These are phyloP conservation scores for Drosophila nr. perissopoda DNA, from an alignment of 2,888 invertebrate genomes.

Conservation along the genomic window DNA sequence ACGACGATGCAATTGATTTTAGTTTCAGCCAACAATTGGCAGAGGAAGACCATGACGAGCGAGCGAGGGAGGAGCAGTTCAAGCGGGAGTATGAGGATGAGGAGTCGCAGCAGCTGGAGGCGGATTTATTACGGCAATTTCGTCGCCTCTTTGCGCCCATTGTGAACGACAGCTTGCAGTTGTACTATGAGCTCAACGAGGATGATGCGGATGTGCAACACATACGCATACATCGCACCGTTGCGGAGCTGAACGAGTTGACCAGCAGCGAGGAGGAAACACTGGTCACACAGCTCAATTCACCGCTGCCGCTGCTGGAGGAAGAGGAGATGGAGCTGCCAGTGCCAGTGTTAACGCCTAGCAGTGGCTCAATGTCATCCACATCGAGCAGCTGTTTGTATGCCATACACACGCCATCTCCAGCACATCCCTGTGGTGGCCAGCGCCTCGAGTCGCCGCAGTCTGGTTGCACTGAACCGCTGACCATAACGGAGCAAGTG, in stretches of 20 bases:
- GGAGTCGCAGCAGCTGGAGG: slow-evolving; percentile 8
- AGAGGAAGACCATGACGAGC: slow-evolving; percentile 19
- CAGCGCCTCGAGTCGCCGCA: slow-evolving; percentile 45
- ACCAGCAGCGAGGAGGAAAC: slow-evolving; percentile 70
- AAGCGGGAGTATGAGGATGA: slow-evolving; percentile 9
- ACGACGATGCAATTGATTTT: slow-evolving; percentile 67
- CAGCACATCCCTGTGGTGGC: slow-evolving; percentile 39
- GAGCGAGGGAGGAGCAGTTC: not conserved
- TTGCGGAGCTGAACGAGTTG: slow-evolving; percentile 73
- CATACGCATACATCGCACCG: slow-evolving; percentile 74
- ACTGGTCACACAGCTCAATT: slow-evolving; percentile 51
- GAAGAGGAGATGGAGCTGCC: slow-evolving; percentile 24
- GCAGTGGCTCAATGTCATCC: slow-evolving; percentile 54
- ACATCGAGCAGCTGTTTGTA: slow-evolving; percentile 78
- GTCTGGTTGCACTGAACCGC: slow-evolving; percentile 52
- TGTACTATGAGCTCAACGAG: slow-evolving; percentile 73
- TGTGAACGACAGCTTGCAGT: slow-evolving; percentile 61
- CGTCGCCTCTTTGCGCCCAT: slow-evolving; percentile 70
- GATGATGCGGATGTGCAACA: slow-evolving; percentile 56
- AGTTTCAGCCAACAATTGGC: slow-evolving; percentile 57
- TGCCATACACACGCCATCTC: slow-evolving; percentile 79
- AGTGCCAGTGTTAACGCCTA: slow-evolving; percentile 31
- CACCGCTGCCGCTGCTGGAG: slow-evolving; percentile 27
- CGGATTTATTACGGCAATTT: slow-evolving; percentile 72
- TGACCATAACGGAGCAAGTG: slow-evolving; percentile 77